phyloP scores from a whole-genome alignment of 2,113 vertebrate species.

The Anthoscopus minutus region DNA sequence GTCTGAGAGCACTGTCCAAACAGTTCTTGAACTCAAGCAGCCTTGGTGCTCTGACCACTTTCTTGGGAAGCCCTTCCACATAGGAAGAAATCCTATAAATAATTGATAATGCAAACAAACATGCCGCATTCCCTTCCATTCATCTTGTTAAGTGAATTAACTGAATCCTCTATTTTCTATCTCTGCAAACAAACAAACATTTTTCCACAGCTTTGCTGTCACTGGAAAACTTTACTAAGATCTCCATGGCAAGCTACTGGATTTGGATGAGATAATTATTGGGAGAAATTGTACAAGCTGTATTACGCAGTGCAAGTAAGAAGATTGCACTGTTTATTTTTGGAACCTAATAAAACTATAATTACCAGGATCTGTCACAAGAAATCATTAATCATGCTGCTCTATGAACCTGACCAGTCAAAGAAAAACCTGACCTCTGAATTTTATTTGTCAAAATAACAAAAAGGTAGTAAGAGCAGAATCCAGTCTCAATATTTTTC shows the following conservation, averaged over 20 bases:
- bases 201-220: neutral
- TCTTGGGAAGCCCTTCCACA: neutral
- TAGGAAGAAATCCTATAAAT: neutral
- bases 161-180: neutral
- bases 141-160: conserved; percentile 4
- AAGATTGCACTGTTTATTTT: neutral
- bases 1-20: neutral
- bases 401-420: neutral
- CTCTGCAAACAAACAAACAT: neutral
- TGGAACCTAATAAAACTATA: neutral
- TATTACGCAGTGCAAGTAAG: neutral
- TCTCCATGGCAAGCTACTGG: neutral
- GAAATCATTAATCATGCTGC: neutral
- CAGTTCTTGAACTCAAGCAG: neutral
- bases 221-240: neutral
- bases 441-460: neutral
- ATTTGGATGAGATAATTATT: conserved; percentile 6
- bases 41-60: neutral
- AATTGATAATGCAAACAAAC: neutral
- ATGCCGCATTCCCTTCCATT: neutral
- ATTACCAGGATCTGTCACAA: conserved; percentile 1
- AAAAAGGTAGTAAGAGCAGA: neutral
- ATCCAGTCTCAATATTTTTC: neutral
- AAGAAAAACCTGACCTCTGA: neutral
- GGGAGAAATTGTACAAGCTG: neutral